A percentile compares a stretch with the other conserved stretches of the same genome.
Evolutionary conservation across 1,140 invertebrate genomes (phyloP).

Genomic region (Marisa cornuarietis): DNA sequence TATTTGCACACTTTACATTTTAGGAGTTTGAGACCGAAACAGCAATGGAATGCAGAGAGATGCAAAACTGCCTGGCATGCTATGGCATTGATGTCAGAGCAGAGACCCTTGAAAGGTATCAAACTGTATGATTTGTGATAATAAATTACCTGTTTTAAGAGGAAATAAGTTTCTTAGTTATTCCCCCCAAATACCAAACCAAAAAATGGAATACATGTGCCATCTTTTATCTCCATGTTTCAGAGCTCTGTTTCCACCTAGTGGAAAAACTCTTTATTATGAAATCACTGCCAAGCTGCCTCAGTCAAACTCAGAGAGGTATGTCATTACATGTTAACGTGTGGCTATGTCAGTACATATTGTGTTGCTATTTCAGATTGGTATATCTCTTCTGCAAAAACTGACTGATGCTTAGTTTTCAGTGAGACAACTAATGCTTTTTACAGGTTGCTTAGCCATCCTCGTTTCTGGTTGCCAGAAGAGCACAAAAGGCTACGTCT

Average conservation of each 20-base stretch:
- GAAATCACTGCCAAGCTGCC: constrained; percentile 43
- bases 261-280: constrained; percentile 47
- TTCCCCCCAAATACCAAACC: too few species aligned
- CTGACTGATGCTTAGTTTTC: background rate
- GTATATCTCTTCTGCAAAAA: constrained; percentile 1
- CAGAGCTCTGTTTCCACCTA: constrained; percentile 53
- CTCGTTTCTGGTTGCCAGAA: constrained; percentile 48
- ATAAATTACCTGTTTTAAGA: background rate
- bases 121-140: background rate
- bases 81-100: constrained; percentile 41
- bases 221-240: background rate
- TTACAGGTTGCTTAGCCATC: constrained; percentile 52
- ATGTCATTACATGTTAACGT: constrained; percentile 15
- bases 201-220: too few species aligned
- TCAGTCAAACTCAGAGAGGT: constrained; percentile 35
- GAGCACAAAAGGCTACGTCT: constrained; percentile 46
- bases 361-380: constrained; percentile 9
- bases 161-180: too few species aligned
- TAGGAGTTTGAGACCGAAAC: constrained; percentile 44
- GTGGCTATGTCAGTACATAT: background rate
- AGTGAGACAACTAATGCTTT: constrained; percentile 8
- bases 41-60: constrained; percentile 36
- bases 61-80: constrained; percentile 39
- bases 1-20: background rate
- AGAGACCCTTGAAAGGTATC: constrained; percentile 47